Evolutionary conservation across 2,113 vertebrate genomes (phyloP).

Genomic region (Mystacornis crossleyi): DNA sequence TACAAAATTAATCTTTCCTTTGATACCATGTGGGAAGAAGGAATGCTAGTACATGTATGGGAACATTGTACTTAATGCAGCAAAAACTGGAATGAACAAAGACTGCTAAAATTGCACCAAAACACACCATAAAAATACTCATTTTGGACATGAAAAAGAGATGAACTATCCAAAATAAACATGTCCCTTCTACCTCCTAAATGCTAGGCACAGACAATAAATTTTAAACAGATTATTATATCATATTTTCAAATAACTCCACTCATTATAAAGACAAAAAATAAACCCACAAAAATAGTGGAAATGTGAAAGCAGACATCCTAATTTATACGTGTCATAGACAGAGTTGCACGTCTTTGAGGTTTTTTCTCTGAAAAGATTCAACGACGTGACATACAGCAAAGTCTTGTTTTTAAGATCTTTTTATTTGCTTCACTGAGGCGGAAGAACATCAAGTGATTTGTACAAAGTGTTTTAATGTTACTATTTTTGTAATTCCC

Average conservation of each 20-base stretch:
- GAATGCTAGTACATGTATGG: neutral
- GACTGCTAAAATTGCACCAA: slow-evolving; percentile 18
- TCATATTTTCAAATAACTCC: neutral
- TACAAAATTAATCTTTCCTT: slow-evolving; percentile 34
- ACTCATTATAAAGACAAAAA: neutral
- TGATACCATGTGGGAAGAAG: neutral
- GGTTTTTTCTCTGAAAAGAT: neutral
- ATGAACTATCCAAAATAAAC: neutral
- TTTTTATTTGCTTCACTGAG: neutral
- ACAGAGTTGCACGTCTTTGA: neutral
- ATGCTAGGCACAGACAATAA: neutral
- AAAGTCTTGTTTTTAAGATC: neutral
- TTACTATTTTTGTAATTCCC: neutral
- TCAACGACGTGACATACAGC: neutral
- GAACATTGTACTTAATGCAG: neutral
- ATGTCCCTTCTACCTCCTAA: neutral
- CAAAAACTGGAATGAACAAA: neutral
- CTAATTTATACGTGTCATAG: neutral
- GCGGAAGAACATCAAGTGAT: neutral
- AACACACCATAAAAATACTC: neutral
- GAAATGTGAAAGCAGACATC: neutral
- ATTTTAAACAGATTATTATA: neutral
- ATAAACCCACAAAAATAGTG: neutral
- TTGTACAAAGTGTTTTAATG: slow-evolving; percentile 6
- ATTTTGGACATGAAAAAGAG: neutral